Evolutionary conservation across 2,797 vertebrate species (phyloP).

Genomic region (Sorex maritimensis): DNA sequence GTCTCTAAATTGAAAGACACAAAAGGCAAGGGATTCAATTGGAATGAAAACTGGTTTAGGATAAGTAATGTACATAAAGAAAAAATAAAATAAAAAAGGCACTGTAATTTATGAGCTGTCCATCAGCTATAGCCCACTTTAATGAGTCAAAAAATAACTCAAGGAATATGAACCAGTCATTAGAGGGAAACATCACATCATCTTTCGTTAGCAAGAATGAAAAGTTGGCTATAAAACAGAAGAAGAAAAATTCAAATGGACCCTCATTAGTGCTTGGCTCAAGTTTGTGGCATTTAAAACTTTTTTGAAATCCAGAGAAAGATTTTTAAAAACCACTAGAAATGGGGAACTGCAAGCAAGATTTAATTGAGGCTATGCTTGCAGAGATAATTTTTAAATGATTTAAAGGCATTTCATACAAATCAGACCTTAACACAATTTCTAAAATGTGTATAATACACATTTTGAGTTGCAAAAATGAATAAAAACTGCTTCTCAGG

Average conservation of each 20-base stretch:
- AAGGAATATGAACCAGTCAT: constrained; percentile 73
- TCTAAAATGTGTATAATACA: background rate
- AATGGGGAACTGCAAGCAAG: constrained; percentile 13
- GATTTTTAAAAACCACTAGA: constrained; percentile 30
- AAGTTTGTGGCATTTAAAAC: constrained; percentile 52
- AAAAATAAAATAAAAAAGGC: constrained; percentile 61
- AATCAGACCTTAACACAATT: background rate
- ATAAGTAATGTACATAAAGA: background rate
- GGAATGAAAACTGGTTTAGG: constrained; percentile 58
- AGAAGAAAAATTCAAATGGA: constrained; percentile 58
- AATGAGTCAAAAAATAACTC: constrained; percentile 72
- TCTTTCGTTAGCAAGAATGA: constrained; percentile 65
- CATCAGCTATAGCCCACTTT: constrained; percentile 66
- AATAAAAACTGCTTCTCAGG: background rate
- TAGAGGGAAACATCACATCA: constrained; percentile 68
- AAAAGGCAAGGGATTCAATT: constrained; percentile 35
- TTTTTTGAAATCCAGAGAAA: constrained; percentile 60
- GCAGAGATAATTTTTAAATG: background rate
- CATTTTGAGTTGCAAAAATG: background rate
- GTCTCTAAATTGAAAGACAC: constrained; percentile 57
- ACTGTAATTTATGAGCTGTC: constrained; percentile 60
- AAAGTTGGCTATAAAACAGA: constrained; percentile 67
- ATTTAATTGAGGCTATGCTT: constrained; percentile 1
- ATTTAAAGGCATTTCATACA: background rate
- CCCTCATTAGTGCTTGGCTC: constrained; percentile 76